Base-by-base conservation (phyloP, 2,888 invertebrate genomes). In the Pammene aurita region DNA sequence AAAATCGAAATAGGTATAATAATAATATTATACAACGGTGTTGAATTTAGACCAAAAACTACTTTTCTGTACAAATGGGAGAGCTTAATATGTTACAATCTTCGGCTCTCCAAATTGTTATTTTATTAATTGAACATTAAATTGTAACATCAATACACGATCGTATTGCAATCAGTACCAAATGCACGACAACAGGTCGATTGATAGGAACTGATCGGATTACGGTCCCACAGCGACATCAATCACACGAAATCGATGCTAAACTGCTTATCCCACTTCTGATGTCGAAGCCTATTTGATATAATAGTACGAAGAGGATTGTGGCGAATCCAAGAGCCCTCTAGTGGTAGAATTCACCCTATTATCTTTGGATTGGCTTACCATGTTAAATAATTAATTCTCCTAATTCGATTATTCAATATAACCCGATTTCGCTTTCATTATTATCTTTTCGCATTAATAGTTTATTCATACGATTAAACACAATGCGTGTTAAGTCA, bases 241-340 rank as follows among this genome's bases (percentile, higher is more conserved):
- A 84, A 88, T 86, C 84, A 85, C 80, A 74, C 70, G 71, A 78
- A 79, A 85, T 83, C 84, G 81, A 83, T 84, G 77, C 79, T 82
- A 76, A 79, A 83, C 80, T 77, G 75, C 80, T 80, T 80, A 81
- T 78, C 80, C 80, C 71, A 72, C 74, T 76, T 74, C 77, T 73
- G 72, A 72, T 74, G 70, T 64, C 55, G 60, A 48, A n/a, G n/a
- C 66, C 61, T 56, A 66, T n/a, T 69, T 44, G 66, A 65, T 58
- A 58, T 64, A 64, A 52, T 41, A 48, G 57, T 44, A 26, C 13
- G 0, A 50, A 44, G 52, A 50, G 57, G 16, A 68, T 68, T 64
- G 58, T 35, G 58, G 64, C 14, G 34, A 54, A 34, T 42, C 55
- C 2, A 14, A 1, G 14, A 16, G 13, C n/a, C n/a, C n/a, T n/a